Base-by-base conservation (phyloP, 2,797 vertebrate species). In the Echeneis naucrates region DNA sequence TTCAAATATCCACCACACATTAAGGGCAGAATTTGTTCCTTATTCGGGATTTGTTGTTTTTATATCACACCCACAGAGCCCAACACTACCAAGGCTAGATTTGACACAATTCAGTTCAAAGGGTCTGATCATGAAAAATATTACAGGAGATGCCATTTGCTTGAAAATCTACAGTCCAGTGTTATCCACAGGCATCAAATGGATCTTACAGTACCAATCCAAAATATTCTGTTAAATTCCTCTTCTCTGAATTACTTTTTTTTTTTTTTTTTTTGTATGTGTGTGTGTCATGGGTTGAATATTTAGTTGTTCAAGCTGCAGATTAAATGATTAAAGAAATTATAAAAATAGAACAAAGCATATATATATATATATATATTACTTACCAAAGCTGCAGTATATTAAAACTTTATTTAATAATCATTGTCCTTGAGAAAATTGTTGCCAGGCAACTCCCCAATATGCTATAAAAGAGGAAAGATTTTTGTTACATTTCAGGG, bases 381-480 rank as follows among this genome's bases (percentile, higher is more conserved):
- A 2, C n/a, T 42, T 50, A 32, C 16, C 52, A 35, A 51, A 70
- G 38, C 5, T 37, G 57, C 17, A 40, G 17, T 24, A 23, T 40
- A 44, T 72, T 69, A 26, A 35, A 75, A 68, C 47, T 30, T 63
- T 16, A 32, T 65, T 44, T 7, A 52, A 54, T 44, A 47, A 37
- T 16, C 12, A 37, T 61, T 51, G 35, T 75, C 58, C 68, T 77
- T 82, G 65, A 76, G 23, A 23, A 69, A 38, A 50, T 63, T 85
- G 88, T 91, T 87, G 83, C 85, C 63, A 82, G 74, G 83, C 81
- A 86, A 80, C 77, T 69, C 40, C 1, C 8, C 56, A 45, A 33
- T 75, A 24, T 58, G 37, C 21, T 63, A 19, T 60, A 26, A 68
- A 68, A 58, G 10, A 32, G 30, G n/a, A 37, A 27, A 17, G 0